Conservation (phyloP, 2,113 vertebrate genomes). For the Pelvicachromis taeniatus region DNA sequence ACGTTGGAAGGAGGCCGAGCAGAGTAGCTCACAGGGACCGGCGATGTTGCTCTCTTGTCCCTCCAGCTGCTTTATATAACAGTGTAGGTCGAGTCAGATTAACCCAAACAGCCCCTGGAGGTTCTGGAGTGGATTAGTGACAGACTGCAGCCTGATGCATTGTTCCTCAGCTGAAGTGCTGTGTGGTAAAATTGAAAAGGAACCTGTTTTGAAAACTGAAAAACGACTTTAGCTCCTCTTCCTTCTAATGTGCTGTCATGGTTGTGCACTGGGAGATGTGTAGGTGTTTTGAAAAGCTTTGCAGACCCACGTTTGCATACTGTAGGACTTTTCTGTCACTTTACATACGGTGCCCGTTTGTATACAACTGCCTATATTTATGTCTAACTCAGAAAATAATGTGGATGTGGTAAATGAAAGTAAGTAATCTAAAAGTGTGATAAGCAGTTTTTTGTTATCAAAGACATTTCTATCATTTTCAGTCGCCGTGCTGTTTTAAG, state of each 20-base stretch:
- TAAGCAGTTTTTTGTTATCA: not conserved
- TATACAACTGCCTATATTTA: not conserved
- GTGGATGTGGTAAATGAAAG: not conserved
- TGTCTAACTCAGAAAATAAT: not conserved
- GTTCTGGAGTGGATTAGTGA: constrained; percentile 13
- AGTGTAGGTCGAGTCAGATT: constrained; percentile 16
- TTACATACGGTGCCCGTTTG: rapidly evolving
- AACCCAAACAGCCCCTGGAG: not conserved
- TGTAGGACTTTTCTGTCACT: not conserved
- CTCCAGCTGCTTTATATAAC: not conserved
- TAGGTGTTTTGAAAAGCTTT: rapidly evolving
- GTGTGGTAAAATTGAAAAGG: not conserved
- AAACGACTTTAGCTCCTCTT: not conserved
- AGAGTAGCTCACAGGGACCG: not conserved
- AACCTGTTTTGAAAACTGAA: not conserved
- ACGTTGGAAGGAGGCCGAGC: not conserved
- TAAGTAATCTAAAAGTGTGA: rapidly evolving
- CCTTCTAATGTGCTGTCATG: not conserved
- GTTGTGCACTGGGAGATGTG: not conserved
- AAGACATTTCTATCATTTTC: not conserved
- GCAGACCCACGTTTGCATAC: not conserved
- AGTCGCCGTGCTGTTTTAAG: not conserved
- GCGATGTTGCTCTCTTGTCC: not conserved
- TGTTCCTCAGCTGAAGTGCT: not conserved
- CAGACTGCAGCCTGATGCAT: not conserved